These are phyloP conservation scores for Priocnemis perturbator DNA, from an alignment of 2,888 invertebrate genomes.

Conservation along the genomic window DNA sequence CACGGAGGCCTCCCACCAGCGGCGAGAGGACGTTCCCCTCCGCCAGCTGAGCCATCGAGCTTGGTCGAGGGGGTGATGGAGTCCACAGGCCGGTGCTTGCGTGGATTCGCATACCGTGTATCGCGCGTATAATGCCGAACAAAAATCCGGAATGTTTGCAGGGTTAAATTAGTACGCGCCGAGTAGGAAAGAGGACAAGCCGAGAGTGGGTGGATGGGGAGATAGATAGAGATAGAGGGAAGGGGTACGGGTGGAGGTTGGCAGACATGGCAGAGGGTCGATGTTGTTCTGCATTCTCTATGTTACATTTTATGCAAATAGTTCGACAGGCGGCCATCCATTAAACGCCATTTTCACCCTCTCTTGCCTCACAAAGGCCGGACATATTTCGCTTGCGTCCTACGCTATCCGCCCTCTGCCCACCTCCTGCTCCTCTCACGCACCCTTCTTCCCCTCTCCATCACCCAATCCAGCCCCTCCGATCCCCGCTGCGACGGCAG, in stretches of 20 bases:
- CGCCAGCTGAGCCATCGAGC: too few relatives aligned
- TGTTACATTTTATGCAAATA: constrained; percentile 51
- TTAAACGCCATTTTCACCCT: constrained; percentile 54
- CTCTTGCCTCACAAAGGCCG: constrained; percentile 34
- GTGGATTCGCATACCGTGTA: constrained; percentile 13
- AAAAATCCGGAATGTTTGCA: constrained; percentile 37
- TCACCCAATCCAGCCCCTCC: background rate
- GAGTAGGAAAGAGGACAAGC: constrained; percentile 18
- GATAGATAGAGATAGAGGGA: background rate
- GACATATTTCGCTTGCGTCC: constrained; percentile 36
- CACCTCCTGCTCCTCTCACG: background rate
- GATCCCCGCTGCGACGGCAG: constrained; percentile 2
- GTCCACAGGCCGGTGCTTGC: background rate
- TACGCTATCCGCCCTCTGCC: background rate
- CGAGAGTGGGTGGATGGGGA: constrained; percentile 1
- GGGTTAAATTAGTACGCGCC: constrained; percentile 42
- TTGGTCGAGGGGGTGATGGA: background rate
- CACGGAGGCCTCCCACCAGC: background rate
- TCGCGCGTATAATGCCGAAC: constrained; percentile 20
- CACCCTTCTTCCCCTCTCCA: background rate
- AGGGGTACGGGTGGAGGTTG: background rate
- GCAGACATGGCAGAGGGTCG: background rate
- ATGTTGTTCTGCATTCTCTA: constrained; percentile 29
- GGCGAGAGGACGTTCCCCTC: background rate
- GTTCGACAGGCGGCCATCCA: constrained; percentile 54